Evolutionary conservation across 2,113 vertebrate genomes (phyloP).

Genomic region (Neopipo cinnamomea): DNA sequence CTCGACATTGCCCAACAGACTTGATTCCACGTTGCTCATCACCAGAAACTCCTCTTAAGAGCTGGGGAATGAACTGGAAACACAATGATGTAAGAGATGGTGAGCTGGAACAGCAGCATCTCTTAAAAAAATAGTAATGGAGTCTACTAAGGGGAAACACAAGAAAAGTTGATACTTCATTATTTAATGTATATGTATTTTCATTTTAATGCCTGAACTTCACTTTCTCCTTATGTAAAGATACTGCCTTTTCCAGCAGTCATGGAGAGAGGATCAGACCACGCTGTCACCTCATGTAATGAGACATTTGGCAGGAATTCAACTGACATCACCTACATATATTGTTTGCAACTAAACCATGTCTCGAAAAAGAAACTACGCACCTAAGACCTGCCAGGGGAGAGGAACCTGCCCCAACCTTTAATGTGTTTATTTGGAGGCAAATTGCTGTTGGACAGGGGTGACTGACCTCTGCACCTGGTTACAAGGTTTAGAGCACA

Average conservation of each 20-base stretch:
- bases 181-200: not conserved
- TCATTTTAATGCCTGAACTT: not conserved
- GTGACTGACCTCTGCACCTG: not conserved
- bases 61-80: not conserved
- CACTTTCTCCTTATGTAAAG: not conserved
- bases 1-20: accelerated
- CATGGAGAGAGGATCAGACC: not conserved
- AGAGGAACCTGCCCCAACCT: not conserved
- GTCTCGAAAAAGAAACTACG: not conserved
- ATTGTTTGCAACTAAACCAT: not conserved
- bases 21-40: not conserved
- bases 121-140: not conserved
- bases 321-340: not conserved
- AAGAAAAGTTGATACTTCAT: not conserved
- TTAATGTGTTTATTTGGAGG: not conserved
- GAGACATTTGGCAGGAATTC: not conserved
- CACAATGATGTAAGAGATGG: not conserved
- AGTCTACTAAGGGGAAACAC: not conserved
- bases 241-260: not conserved
- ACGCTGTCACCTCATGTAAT: not conserved
- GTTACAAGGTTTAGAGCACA: not conserved
- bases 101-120: not conserved
- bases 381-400: not conserved
- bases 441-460: not conserved
- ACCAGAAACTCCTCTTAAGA: not conserved